Percentiles rank a stretch among this genome's conserved stretches.
phyloP scores from a whole-genome alignment of 23 tunicate genomes.

The Phallusia fumigata region DNA sequence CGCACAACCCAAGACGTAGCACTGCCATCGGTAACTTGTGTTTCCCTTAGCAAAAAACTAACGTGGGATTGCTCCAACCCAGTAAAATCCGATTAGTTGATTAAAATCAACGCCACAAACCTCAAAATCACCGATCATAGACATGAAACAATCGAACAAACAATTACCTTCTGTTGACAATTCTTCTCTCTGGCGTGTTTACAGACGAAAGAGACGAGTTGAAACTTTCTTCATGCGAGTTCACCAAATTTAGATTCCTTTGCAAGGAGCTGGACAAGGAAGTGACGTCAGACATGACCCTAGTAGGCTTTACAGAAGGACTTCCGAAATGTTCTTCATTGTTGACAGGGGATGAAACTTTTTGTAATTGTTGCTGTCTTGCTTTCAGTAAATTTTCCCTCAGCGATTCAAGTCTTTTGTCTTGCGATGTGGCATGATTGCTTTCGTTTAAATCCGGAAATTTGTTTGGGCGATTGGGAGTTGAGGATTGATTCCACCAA shows the following conservation, averaged over 20 bases:
- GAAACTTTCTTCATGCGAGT: neutral
- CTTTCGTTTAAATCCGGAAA: neutral
- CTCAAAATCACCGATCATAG: no score
- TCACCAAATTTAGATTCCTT: neutral
- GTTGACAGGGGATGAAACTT: neutral
- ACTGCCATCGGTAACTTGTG: no score
- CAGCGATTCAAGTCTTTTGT: neutral
- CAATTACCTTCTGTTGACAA: neutral
- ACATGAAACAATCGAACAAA: no score
- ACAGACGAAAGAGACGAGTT: neutral
- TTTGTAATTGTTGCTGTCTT: neutral
- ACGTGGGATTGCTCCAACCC: no score
- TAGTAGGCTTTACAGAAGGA: neutral
- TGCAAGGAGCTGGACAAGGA: neutral
- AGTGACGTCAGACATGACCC: neutral
- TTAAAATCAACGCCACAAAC: no score
- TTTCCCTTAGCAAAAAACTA: no score
- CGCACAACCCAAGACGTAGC: no score
- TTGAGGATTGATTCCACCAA: neutral
- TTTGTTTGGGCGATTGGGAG: neutral
- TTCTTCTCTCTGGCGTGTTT: neutral
- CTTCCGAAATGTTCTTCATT: neutral
- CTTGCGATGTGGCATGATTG: neutral
- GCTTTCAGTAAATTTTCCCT: conserved; percentile 1
- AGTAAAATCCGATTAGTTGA: no score